Base-by-base conservation (phyloP, 2,888 invertebrate species). In the Lagria hirta region DNA sequence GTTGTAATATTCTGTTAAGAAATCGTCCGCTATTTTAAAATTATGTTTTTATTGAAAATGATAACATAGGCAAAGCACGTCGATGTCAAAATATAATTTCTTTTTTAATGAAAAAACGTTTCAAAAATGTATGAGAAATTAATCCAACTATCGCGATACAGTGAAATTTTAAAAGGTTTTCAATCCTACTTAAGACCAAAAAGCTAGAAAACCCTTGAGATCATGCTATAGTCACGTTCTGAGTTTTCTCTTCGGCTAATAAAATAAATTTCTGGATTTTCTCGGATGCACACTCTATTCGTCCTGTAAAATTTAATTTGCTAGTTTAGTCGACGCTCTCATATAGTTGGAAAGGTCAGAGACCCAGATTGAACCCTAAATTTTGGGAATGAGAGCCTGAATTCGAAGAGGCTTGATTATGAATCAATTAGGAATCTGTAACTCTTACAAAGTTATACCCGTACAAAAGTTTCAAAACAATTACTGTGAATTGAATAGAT, bases 131-230 rank as follows among this genome's bases (percentile, higher is more conserved):
- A 37, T 28, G 30, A 13, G 14, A 23, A 27, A 43, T 30, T 43
- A 37, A 43, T 43, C 43, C 43, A 32, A 30, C 36, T 34, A 37
- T 21, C 12, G 24, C 11, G 23, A 18, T 23, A 30, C 36, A 23
- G 43, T 36, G 55, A 57, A 64, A 63, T 63, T 65, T 65, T 63
- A 61, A 64, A 65, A 63, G 62, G 63, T 58, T 60, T 57, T 30
- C 57, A 48, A 62, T 62, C 64, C 64, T 47, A 60, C 60, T 61
- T 65, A 61, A 65, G 58, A 49, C 60, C 55, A 32, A 43, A 37
- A 43, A 43, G 43, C 43, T 37, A 43, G 43, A 24, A 37, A 43
- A 43, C 43, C 36, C 43, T 36, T 37, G 30, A 37, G 37, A 43
- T 43, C 43, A 36, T 26, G 43, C 17, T 24, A 26, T 43, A 36